Evolutionary conservation across 2,888 invertebrate genomes (phyloP).

Genomic region (Drosophila putrida): DNA sequence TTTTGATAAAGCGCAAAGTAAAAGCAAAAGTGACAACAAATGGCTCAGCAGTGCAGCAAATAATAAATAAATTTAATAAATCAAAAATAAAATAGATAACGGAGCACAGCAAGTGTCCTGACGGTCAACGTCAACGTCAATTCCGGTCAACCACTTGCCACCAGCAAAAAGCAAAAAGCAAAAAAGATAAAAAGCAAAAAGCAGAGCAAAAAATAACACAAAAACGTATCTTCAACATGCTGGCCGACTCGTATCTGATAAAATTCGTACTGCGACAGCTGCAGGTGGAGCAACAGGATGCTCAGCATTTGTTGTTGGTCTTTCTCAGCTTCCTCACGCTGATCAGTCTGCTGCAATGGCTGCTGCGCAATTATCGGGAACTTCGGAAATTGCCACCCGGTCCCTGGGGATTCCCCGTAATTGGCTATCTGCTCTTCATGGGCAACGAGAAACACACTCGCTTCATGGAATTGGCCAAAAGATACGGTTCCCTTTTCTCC

Average conservation of each 20-base stretch:
- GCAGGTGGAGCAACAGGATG: constrained; percentile 77
- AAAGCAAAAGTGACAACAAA: constrained; percentile 71
- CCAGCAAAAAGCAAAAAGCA: neutral
- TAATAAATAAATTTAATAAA: constrained; percentile 17
- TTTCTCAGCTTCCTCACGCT: constrained; percentile 80
- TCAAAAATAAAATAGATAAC: neutral
- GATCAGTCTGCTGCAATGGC: constrained; percentile 84
- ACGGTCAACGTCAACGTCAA: neutral
- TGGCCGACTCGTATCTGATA: constrained; percentile 82
- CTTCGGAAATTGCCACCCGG: constrained; percentile 91
- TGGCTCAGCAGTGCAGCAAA: constrained; percentile 55
- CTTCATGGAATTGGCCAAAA: constrained; percentile 91
- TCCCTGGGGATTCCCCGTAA: constrained; percentile 94
- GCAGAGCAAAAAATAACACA: neutral
- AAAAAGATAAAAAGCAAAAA: neutral
- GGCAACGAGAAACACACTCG: constrained; percentile 91
- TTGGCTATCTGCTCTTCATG: constrained; percentile 94
- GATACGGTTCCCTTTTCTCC: constrained; percentile 93
- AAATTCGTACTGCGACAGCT: constrained; percentile 82
- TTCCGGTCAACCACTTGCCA: neutral
- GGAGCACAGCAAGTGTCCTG: constrained; percentile 3
- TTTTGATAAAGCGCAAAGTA: constrained; percentile 27
- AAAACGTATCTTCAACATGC: constrained; percentile 31
- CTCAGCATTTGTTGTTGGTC: constrained; percentile 83
- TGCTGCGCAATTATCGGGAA: constrained; percentile 82